phyloP scores from a whole-genome alignment of 2,113 vertebrate genomes.

The Rutilus rutilus region DNA sequence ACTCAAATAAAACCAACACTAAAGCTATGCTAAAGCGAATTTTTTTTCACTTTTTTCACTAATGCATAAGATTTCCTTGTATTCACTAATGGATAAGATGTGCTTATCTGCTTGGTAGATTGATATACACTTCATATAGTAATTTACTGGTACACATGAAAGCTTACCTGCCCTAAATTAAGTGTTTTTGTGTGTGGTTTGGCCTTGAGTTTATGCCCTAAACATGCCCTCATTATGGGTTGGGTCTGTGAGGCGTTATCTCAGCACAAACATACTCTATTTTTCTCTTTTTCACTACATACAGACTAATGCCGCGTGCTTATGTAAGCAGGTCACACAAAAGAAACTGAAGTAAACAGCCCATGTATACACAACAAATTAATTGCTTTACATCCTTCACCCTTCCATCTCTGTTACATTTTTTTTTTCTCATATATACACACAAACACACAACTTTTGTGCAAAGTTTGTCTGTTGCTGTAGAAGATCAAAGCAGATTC shows the following conservation, averaged over 20 bases:
- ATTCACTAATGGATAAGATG: neutral
- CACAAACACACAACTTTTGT: neutral
- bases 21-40: neutral
- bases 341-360: constrained; percentile 9
- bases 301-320: neutral
- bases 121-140: neutral
- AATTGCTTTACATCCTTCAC: constrained; percentile 8
- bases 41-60: no score
- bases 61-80: neutral
- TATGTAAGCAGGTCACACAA: neutral
- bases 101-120: neutral
- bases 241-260: neutral
- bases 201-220: neutral
- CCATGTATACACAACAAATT: neutral
- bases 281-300: neutral
- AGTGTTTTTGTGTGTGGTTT: constrained; percentile 29
- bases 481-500: constrained; percentile 25
- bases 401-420: neutral
- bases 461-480: neutral
- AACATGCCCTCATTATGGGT: constrained; percentile 35
- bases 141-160: neutral
- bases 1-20: neutral
- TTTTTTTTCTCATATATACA: neutral
- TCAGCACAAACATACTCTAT: neutral
- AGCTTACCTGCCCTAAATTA: neutral